Evolutionary conservation across 2,113 vertebrate species (phyloP).

Genomic region (Origma solitaria): DNA sequence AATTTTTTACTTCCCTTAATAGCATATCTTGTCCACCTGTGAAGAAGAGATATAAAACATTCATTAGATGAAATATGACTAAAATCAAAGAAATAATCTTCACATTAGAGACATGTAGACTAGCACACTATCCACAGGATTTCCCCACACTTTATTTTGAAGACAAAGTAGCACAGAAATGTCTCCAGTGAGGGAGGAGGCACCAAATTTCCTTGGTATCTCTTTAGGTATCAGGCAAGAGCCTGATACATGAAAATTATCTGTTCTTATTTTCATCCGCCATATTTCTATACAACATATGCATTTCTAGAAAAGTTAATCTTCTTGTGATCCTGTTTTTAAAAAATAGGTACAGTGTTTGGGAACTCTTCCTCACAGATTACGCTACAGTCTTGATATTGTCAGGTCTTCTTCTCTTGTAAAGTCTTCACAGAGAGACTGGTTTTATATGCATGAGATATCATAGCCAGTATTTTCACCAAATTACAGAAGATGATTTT

Average conservation of each 20-base stretch:
- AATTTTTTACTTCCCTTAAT: not conserved
- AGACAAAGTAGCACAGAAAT: not conserved
- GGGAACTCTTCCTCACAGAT: not conserved
- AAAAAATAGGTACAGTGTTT: not conserved
- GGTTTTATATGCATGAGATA: not conserved
- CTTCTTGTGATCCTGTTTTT: not conserved
- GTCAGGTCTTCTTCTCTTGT: not conserved
- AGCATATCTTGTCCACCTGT: not conserved
- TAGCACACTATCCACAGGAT: not conserved
- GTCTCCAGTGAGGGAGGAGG: not conserved
- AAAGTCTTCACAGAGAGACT: not conserved
- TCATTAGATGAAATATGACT: not conserved
- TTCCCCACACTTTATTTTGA: not conserved
- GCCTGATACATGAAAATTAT: not conserved
- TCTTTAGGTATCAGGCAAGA: not conserved
- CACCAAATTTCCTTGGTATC: not conserved
- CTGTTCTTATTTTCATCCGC: not conserved
- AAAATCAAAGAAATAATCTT: not conserved
- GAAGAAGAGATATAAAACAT: not conserved
- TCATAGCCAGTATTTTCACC: not conserved
- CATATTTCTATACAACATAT: not conserved
- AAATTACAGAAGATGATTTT: not conserved
- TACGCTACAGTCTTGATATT: not conserved
- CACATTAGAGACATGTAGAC: not conserved
- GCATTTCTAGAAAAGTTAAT: not conserved